Conservation (phyloP, 1,140 invertebrate species). For the Aphaenogaster rudis region DNA sequence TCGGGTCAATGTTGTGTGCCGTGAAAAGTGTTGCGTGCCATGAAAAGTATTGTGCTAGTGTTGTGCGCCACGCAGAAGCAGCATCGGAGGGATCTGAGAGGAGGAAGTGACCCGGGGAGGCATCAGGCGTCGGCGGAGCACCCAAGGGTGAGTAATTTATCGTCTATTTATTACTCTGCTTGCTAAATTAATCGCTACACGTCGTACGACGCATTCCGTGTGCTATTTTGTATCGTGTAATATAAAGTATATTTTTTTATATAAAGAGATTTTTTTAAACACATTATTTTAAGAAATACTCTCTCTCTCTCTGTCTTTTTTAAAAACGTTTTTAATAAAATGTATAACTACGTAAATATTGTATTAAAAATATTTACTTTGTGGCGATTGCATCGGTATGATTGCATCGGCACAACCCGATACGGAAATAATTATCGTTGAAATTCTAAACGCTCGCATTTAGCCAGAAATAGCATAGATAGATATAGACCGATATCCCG, state of each 20-base stretch:
- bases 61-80: not conserved
- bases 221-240: not conserved
- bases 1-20: not conserved
- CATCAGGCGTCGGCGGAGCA: not conserved
- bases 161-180: not conserved
- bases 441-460: too few species aligned
- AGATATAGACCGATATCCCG: too few species aligned
- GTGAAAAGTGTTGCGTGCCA: not conserved
- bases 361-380: not conserved
- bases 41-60: not conserved
- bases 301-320: not conserved
- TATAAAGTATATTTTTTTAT: not conserved
- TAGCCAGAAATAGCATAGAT: too few species aligned
- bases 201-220: not conserved
- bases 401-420: too few species aligned
- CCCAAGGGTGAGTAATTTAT: conserved; percentile 21
- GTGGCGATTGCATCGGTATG: too few species aligned
- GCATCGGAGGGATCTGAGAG: not conserved
- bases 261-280: not conserved
- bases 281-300: not conserved
- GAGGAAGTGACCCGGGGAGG: not conserved
- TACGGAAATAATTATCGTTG: too few species aligned
- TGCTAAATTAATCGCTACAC: not conserved
- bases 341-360: not conserved
- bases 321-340: not conserved